Evolutionary conservation across 2,113 vertebrate species (phyloP).

Genomic region (Willisornis vidua): DNA sequence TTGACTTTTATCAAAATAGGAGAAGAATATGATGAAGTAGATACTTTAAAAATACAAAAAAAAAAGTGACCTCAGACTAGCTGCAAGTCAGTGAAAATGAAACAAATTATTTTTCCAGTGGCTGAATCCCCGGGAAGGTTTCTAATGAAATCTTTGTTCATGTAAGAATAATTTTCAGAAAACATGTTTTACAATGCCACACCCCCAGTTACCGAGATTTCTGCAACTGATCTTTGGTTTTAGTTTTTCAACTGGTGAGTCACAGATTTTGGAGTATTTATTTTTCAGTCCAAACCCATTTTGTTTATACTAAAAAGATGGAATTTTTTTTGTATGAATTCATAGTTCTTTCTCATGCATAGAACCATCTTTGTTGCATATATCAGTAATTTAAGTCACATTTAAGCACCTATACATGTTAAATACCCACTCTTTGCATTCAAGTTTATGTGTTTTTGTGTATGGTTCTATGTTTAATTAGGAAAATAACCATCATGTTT

Average conservation of each 20-base stretch:
- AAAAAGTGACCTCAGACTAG: background rate
- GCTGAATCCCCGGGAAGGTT: background rate
- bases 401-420: background rate
- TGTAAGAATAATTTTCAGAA: background rate
- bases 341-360: background rate
- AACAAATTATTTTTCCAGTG: background rate
- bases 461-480: background rate
- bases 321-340: background rate
- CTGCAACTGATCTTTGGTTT: background rate
- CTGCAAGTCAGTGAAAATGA: conserved; percentile 11
- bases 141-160: background rate
- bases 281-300: background rate
- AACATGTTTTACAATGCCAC: background rate
- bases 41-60: background rate
- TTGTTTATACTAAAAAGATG: background rate
- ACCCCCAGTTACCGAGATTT: background rate
- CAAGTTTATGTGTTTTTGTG: background rate
- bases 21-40: conserved; percentile 1
- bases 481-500: background rate
- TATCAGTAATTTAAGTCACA: background rate
- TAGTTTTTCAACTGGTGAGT: background rate
- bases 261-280: background rate
- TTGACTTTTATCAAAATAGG: background rate
- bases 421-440: background rate
- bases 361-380: background rate